Percentiles rank a stretch among this genome's conserved stretches.
Evolutionary conservation across 2,888 invertebrate species (phyloP).

Genomic region (Peribatodes rhomboidaria): DNA sequence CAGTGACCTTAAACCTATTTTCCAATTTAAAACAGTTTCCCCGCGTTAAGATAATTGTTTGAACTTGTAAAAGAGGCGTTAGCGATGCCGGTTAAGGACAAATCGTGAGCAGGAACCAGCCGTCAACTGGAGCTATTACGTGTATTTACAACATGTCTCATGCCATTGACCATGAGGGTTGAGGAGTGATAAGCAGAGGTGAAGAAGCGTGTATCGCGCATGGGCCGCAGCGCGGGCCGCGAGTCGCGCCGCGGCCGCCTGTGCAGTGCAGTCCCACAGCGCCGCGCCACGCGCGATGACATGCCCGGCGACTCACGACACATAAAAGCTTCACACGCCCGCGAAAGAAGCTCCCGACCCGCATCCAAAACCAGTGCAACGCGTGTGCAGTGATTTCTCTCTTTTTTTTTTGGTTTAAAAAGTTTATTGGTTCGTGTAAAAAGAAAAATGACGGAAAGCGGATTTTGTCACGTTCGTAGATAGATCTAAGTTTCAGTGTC

Average conservation of each 20-base stretch:
- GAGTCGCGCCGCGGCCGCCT: slow-evolving; percentile 34
- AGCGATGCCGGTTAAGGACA: slow-evolving; percentile 17
- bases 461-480: slow-evolving; percentile 79
- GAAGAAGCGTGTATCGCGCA: slow-evolving; percentile 57
- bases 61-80: slow-evolving; percentile 29
- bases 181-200: slow-evolving; percentile 51
- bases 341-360: slow-evolving; percentile 47
- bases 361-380: slow-evolving; percentile 26
- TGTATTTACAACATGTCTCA: slow-evolving; percentile 39
- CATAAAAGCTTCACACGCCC: slow-evolving; percentile 54
- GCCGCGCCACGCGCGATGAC: slow-evolving; percentile 72
- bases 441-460: slow-evolving; percentile 64
- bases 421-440: slow-evolving; percentile 49
- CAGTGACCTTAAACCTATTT: slow-evolving; percentile 43
- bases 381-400: slow-evolving; percentile 62
- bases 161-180: slow-evolving; percentile 77
- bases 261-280: slow-evolving; percentile 69
- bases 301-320: slow-evolving; percentile 64
- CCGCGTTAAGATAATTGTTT: slow-evolving; percentile 40
- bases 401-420: slow-evolving; percentile 25
- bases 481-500: slow-evolving; percentile 69
- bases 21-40: slow-evolving; percentile 48
- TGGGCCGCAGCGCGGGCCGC: slow-evolving; percentile 49
- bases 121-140: slow-evolving; percentile 48
- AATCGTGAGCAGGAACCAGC: slow-evolving; percentile 56